Conservation (phyloP, 2,797 vertebrate genomes). For the Cuculus canorus region DNA sequence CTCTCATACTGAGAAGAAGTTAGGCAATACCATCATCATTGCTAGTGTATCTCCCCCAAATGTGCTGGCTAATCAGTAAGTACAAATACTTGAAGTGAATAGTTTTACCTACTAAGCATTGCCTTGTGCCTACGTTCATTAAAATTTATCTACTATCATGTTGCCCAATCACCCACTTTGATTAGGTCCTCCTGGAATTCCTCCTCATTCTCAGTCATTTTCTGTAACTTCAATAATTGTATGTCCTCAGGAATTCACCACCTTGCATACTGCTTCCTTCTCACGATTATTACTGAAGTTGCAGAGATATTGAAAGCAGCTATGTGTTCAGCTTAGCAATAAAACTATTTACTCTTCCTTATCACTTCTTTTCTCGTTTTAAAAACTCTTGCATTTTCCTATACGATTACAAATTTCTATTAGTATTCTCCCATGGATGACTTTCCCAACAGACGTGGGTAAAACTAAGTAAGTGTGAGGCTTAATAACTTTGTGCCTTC, state of each 20-base stretch:
- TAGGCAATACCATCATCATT: not conserved
- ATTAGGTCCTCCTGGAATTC: slow-evolving; percentile 77
- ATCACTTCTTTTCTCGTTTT: slow-evolving; percentile 29
- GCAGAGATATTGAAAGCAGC: slow-evolving; percentile 32
- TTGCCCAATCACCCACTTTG: slow-evolving; percentile 68
- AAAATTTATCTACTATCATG: slow-evolving; percentile 60
- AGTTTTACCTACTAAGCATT: slow-evolving; percentile 56
- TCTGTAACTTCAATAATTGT: slow-evolving; percentile 67
- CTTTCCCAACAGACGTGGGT: not conserved
- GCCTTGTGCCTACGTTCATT: slow-evolving; percentile 66
- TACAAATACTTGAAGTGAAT: slow-evolving; percentile 20
- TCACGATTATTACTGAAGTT: slow-evolving; percentile 47
- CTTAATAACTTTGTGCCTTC: not conserved
- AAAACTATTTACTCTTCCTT: not conserved
- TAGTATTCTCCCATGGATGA: not conserved
- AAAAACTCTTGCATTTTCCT: slow-evolving; percentile 13
- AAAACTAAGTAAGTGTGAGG: not conserved
- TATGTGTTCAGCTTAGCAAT: slow-evolving; percentile 20
- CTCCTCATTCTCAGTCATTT: slow-evolving; percentile 53
- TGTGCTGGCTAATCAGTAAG: slow-evolving; percentile 38
- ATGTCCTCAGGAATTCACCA: slow-evolving; percentile 58
- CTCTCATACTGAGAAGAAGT: not conserved
- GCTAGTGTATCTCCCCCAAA: not conserved
- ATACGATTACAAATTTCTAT: not conserved
- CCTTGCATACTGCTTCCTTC: slow-evolving; percentile 4